A percentile compares a stretch with the other conserved stretches of the same genome.
Evolutionary conservation across 2,888 invertebrate species (phyloP).

Genomic region (Perizoma flavofasciatum): DNA sequence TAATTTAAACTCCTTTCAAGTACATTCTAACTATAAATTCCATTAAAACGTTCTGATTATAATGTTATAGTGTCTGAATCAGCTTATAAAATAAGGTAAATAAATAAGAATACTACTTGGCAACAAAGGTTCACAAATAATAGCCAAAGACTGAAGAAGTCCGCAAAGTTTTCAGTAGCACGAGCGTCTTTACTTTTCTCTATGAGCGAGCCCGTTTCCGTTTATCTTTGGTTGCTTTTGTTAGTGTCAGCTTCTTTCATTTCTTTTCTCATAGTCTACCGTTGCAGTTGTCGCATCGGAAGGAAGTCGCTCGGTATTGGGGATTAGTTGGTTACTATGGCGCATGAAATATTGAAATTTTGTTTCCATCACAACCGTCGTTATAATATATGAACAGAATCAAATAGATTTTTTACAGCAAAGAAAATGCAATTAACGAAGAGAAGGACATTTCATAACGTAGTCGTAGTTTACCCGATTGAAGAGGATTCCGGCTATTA

Average conservation of each 20-base stretch:
- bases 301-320: conserved; percentile 45
- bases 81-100: conserved; percentile 1
- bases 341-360: conserved; percentile 34
- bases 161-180: conserved; percentile 72
- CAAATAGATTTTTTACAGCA: conserved; percentile 8
- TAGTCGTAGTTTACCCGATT: conserved; percentile 47
- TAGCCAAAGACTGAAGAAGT: conserved; percentile 57
- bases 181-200: conserved; percentile 73
- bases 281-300: conserved; percentile 67
- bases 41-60: too few relatives aligned
- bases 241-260: conserved; percentile 68
- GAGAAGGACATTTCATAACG: conserved; percentile 21
- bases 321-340: conserved; percentile 38
- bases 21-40: not conserved
- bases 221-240: conserved; percentile 76
- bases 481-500: conserved; percentile 66
- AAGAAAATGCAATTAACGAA: conserved; percentile 28
- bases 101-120: conserved; percentile 40
- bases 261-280: conserved; percentile 70
- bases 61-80: not conserved
- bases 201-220: conserved; percentile 77
- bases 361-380: too few relatives aligned
- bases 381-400: conserved; percentile 20
- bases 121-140: conserved; percentile 57
- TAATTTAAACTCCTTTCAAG: conserved; percentile 1